phyloP scores from a whole-genome alignment of 2,888 invertebrate species.

The Hymenopus coronatus region DNA sequence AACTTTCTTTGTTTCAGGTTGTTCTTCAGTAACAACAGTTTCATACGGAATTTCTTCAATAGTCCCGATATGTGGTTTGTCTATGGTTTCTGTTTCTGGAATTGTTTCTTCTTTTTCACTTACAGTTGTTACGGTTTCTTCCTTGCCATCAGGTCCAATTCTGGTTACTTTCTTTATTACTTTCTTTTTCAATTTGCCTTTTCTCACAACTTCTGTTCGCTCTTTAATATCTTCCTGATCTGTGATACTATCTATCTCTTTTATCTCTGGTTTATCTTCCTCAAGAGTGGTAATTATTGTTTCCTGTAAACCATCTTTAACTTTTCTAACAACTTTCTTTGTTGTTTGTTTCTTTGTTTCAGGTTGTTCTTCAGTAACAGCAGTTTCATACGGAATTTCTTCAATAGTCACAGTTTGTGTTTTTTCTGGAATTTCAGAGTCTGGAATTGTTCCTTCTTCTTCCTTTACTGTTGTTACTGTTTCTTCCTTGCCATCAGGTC shows the following conservation, averaged over 20 bases:
- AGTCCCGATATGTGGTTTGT: neutral
- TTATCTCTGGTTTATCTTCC: too few species aligned
- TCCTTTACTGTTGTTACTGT: constrained; percentile 8
- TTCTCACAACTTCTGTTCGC: neutral
- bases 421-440: neutral
- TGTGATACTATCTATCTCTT: too few species aligned
- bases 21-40: too few species aligned
- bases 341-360: too few species aligned
- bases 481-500: constrained; percentile 19
- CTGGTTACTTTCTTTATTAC: constrained; percentile 23
- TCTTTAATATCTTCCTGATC: neutral
- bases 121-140: neutral
- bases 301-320: neutral
- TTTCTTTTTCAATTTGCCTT: constrained; percentile 18
- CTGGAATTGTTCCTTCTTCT: neutral
- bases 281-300: too few species aligned
- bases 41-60: neutral
- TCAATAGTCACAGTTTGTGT: neutral
- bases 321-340: neutral
- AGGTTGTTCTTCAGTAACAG: neutral
- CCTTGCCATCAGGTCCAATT: constrained; percentile 12
- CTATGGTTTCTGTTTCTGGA: neutral
- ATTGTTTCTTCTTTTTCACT: neutral
- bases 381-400: neutral
- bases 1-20: too few species aligned